phyloP scores from a whole-genome alignment of 1,140 invertebrate genomes.

The Caenorhabditis latens region DNA sequence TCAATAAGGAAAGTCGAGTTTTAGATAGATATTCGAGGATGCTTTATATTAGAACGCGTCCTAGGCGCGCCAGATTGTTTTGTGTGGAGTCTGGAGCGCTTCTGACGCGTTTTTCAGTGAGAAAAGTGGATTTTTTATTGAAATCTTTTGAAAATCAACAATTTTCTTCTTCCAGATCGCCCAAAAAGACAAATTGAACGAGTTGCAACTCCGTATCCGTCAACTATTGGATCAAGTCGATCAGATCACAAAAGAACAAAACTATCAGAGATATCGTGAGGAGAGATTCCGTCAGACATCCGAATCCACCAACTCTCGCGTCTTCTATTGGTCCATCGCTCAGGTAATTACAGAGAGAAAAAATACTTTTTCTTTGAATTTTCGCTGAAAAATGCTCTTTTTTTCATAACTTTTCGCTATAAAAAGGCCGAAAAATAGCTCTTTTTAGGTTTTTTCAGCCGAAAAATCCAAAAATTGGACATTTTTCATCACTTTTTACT shows the following conservation, averaged over 20 bases:
- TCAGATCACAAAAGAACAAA: slow-evolving; percentile 99
- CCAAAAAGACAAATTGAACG: slow-evolving; percentile 96
- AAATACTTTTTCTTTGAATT: too few species aligned
- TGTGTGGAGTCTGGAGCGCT: too few species aligned
- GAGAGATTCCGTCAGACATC: slow-evolving; percentile 96
- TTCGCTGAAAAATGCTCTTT: not conserved
- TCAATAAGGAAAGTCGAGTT: too few species aligned
- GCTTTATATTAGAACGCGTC: too few species aligned
- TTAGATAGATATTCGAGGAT: too few species aligned
- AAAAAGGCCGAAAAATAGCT: too few species aligned
- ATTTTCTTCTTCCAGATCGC: slow-evolving; percentile 83
- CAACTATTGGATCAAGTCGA: slow-evolving; percentile 97
- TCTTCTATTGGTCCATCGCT: slow-evolving; percentile 96
- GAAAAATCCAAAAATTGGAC: too few species aligned
- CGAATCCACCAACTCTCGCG: slow-evolving; percentile 95
- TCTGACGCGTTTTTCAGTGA: too few species aligned
- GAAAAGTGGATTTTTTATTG: too few species aligned
- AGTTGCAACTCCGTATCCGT: slow-evolving; percentile 92
- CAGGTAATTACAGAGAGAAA: too few species aligned
- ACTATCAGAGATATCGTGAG: slow-evolving; percentile 97
- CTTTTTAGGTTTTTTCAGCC: not conserved
- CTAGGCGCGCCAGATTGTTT: too few species aligned
- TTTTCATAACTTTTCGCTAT: not conserved
- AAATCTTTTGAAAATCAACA: not conserved
- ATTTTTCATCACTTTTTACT: not conserved